Base-by-base conservation (phyloP, 2,888 invertebrate species). In the Marronus borbonicus region DNA sequence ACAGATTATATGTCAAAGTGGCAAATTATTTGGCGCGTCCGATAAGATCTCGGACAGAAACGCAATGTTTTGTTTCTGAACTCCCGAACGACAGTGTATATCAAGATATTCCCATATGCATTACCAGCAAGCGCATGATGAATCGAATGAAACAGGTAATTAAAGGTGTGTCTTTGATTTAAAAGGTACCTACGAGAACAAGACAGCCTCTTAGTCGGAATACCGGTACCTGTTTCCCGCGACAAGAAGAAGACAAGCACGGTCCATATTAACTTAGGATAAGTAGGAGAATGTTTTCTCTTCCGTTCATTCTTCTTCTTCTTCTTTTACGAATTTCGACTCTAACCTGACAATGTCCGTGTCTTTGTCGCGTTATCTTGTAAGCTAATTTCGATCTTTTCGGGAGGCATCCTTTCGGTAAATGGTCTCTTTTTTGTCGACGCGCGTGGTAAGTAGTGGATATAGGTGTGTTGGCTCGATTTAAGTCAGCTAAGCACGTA, bases 211-310 rank as follows among this genome's bases (percentile, higher is more conserved):
- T 12, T 36, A 60, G 44, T 55, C 17, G 72, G 72, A 44, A 74
- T 60, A 74, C 72, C 72, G 36, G 50, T 68, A 68, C 68, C 68
- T 68, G 50, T 28, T 39, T 49, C 49, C 50, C 49, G 68, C 49
- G 68, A 20, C 68, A n/a, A 68, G 20, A 7, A 68, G 20, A 39
- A 74, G 20, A 74, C 44, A 62, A 74, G 72, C 72, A 60, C 75
- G 75, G 75, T 68, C 49, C 50, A 76, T 78, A 78, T 78, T 78
- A 78, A 78, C 78, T 78, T 78, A 78, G 78, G 78, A 78, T 66
- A 68, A 75, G 75, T 76, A 74, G 72, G 60, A 74, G 72, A 44
- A 60, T 74, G 72, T 74, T 74, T 72, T 74, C 72, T 44, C 60
- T 74, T 58, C 60, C 49, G 60, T 62, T 74, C 60, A 49, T 74